Conservation (phyloP, 2,113 vertebrate genomes). For the rabbit (Oryctolagus cuniculus) region mOryCun1.1 NC_091434.1:92730501-92731000, state of each 20-base stretch:
- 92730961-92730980: not conserved
- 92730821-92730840: not conserved
- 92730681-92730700: not conserved
- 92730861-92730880: not conserved
- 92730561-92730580: conserved; percentile 53
- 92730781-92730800: not conserved
- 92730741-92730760: not conserved
- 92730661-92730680: not conserved
- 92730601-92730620: not conserved
- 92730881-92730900: not conserved
- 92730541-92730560: not conserved
- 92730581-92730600: not conserved
- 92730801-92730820: not conserved
- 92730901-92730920: not conserved
- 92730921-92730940: not conserved
- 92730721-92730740: not conserved
- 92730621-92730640: not conserved
- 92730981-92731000: not conserved
- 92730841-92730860: not conserved
- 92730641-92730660: not conserved
- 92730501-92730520: not conserved
- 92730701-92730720: not conserved
- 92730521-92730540: not conserved
- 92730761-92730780: not conserved
- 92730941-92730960: not conserved